These are phyloP conservation scores for Pangasianodon hypophthalmus DNA, from an alignment of 2,113 vertebrate genomes.

Conservation along the genomic window DNA sequence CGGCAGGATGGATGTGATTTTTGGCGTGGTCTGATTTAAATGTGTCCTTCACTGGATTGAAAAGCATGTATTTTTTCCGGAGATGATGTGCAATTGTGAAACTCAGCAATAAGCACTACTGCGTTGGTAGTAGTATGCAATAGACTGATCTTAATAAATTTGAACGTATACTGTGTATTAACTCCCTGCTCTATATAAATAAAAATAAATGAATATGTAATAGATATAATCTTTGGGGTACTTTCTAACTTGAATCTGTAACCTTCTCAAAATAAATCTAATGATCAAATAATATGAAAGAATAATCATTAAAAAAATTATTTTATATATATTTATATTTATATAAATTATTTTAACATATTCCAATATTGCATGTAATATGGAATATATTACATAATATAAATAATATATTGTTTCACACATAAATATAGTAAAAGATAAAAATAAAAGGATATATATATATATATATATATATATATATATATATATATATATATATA, in stretches of 20 bases:
- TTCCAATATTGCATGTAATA: not conserved
- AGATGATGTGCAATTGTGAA: not conserved
- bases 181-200: not conserved
- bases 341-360: not conserved
- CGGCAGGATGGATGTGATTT: slow-evolving; percentile 89
- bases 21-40: slow-evolving; percentile 83
- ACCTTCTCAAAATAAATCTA: not conserved
- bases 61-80: slow-evolving; percentile 84
- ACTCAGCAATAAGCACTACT: not conserved
- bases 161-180: not conserved
- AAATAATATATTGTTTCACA: not conserved
- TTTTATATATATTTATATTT: too few relatives aligned
- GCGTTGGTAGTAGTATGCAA: too few relatives aligned
- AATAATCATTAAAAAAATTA: not conserved
- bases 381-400: not conserved
- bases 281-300: not conserved
- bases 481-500: too few relatives aligned
- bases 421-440: not conserved
- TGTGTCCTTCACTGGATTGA: slow-evolving; percentile 84
- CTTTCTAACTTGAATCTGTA: not conserved
- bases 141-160: not conserved
- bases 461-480: too few relatives aligned
- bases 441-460: too few relatives aligned
- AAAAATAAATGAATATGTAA: not conserved
- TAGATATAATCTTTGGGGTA: not conserved